A percentile compares a stretch with the other conserved stretches of the same genome.
These are phyloP conservation scores for Rynchops niger DNA, from an alignment of 2,113 vertebrate genomes.

Conservation along the genomic window DNA sequence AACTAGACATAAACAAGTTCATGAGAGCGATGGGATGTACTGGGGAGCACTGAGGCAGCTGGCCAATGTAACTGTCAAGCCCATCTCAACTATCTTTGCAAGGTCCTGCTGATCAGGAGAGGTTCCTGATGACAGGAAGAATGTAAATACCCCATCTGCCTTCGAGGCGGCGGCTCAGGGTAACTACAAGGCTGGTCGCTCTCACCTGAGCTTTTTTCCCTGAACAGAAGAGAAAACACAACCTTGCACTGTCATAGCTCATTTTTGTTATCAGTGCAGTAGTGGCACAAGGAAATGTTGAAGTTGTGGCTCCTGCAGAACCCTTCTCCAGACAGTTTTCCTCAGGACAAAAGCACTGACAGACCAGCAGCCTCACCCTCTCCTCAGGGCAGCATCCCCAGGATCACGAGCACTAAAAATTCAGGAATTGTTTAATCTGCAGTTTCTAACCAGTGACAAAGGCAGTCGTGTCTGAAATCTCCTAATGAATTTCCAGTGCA, in stretches of 20 bases:
- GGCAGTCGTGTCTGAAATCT: background rate
- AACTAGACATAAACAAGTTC: background rate
- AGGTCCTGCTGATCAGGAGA: background rate
- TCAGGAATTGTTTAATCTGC: background rate
- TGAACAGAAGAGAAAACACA: too few relatives aligned
- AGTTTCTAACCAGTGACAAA: background rate
- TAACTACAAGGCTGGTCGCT: background rate
- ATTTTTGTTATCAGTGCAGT: rapidly evolving
- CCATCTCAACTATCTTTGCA: background rate
- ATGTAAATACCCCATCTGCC: background rate
- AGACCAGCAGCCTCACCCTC: background rate
- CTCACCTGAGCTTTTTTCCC: background rate
- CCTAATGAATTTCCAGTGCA: background rate
- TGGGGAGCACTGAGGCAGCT: background rate
- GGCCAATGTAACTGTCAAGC: background rate
- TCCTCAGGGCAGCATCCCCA: background rate
- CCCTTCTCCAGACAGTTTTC: background rate
- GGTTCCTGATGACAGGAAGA: background rate
- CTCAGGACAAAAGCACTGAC: background rate
- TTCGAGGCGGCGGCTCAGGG: background rate
- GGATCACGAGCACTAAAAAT: background rate
- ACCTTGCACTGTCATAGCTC: background rate
- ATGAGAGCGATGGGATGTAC: rapidly evolving
- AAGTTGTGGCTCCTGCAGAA: background rate
- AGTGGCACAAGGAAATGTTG: background rate